Base-by-base conservation (phyloP, 2,888 invertebrate genomes). In the Nesidiocoris tenuis region DNA sequence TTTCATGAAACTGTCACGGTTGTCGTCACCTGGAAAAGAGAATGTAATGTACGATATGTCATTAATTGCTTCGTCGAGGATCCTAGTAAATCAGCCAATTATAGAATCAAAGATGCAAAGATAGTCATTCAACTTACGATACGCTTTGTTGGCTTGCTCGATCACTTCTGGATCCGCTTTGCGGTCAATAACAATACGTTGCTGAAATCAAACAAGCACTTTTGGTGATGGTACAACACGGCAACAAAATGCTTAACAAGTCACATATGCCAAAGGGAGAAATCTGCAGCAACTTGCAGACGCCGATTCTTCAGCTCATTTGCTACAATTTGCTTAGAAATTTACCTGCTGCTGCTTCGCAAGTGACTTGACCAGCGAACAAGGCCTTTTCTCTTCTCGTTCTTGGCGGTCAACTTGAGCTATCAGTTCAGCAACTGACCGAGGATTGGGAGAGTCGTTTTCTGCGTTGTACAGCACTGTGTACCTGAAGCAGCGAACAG, bases 371-470 rank as follows among this genome's bases (percentile, higher is more conserved):
- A 78, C 21, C 19, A 77, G 24, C 5, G 63, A 5, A 61, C 63
- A 76, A 7, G 59, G 71, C 17, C 61, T 79, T 61, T 76, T 82
- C 66, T 84, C 84, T 19, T 82, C 77, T 68, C 80, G 80, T 76
- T 85, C 85, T 77, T 85, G 85, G 55, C 82, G 81, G 54, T 85
- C 84, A 24, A 84, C 83, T 76, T 84, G 84, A 55, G 82, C 83
- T 39, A 84, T 79, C 70, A 85, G 79, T 65, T 85, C 84, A 2
- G 81, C 65, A n/a, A 83, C 77, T 17, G 85, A 78, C 78, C 84
- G 81, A 0, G 86, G 87, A 67, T 83, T 81, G 2, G 81, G 72
- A 75, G 83, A 83, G 80, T 87, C 86, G 81, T 86, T 86, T 78
- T 87, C 86, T 3, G 85, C 82, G 78, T 85, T 86, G 79, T 84